A percentile compares a stretch with the other conserved stretches of the same genome.
Evolutionary conservation across 2,888 invertebrate species (phyloP).

Genomic region (Notodonta dromedarius): DNA sequence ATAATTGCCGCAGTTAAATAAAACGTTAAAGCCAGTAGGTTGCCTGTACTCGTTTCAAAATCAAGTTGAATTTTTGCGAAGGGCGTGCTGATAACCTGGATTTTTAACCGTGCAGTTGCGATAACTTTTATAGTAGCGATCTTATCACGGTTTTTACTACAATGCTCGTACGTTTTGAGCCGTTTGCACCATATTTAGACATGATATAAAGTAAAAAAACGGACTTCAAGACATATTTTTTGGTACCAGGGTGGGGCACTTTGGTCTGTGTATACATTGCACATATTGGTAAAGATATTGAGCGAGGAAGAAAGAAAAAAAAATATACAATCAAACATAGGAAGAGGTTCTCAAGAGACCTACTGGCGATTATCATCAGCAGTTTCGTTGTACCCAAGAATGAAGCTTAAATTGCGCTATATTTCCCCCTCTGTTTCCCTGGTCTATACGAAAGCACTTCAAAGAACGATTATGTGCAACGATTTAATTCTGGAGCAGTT

Average conservation of each 20-base stretch:
- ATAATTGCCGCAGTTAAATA: too few relatives aligned
- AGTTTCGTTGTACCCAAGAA: too few relatives aligned
- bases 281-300: too few relatives aligned
- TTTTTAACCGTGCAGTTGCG: background rate
- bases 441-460: too few relatives aligned
- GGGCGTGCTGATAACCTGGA: constrained; percentile 1
- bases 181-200: background rate
- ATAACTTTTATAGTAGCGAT: background rate
- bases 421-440: too few relatives aligned
- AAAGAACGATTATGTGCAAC: background rate
- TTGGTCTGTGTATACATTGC: too few relatives aligned
- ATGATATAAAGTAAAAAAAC: background rate
- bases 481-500: background rate
- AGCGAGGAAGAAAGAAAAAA: too few relatives aligned
- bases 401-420: too few relatives aligned
- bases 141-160: background rate
- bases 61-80: background rate
- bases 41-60: background rate
- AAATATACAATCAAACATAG: too few relatives aligned
- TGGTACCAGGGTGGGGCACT: too few relatives aligned
- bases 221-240: background rate
- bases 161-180: background rate
- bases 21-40: background rate
- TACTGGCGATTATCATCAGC: too few relatives aligned
- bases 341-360: too few relatives aligned